Base-by-base conservation (phyloP, 2,113 vertebrate species). In the Myotis yumanensis region DNA sequence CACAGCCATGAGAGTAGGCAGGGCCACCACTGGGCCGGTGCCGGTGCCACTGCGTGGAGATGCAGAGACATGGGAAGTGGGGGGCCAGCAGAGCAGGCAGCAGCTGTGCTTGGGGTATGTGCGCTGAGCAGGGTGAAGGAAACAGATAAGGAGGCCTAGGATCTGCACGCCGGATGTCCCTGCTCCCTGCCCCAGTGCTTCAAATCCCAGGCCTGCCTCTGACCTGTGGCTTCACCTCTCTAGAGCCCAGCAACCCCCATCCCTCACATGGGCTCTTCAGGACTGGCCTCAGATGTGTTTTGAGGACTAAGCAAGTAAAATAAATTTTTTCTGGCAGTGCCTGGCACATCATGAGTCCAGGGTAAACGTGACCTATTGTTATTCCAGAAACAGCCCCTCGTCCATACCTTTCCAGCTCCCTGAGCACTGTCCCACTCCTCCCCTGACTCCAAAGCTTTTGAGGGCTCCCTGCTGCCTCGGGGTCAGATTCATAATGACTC, bases 91-190 rank as follows among this genome's bases (percentile, higher is more conserved):
- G 64, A 71, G 81, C 62, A 30, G 62, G 73, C 8, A 35, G 30
- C 9, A 0, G 46, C 92, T 76, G 69, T 83, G 46, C 22, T 72
- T 12, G 0, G 14, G 68, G 5, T 62, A 32, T 2, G 20, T 28
- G 12, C 30, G 12, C 77, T 66, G 68, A 30, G 15, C 82, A 32
- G 22, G 54, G 54, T 0, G 23, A 30, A 73, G 54, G 30, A 22
- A 17, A 20, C 3, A 10, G 14, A 7, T 48, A 25, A 23, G 43
- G 32, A 54, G 37, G 59, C 18, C 23, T n/a, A 23, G 23, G 15
- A 16, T 46, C 37, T 10, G 30, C 51, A 12, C 0, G 7, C 28
- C 30, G 3, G 0, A 17, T 23, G 59, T n/a, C 2, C 35, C 30
- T 10, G 15, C 9, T n/a, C 30, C 66, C 37, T 43, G 17, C 11